Conservation (phyloP, 2,113 vertebrate genomes). For the Lagopus leucura region DNA sequence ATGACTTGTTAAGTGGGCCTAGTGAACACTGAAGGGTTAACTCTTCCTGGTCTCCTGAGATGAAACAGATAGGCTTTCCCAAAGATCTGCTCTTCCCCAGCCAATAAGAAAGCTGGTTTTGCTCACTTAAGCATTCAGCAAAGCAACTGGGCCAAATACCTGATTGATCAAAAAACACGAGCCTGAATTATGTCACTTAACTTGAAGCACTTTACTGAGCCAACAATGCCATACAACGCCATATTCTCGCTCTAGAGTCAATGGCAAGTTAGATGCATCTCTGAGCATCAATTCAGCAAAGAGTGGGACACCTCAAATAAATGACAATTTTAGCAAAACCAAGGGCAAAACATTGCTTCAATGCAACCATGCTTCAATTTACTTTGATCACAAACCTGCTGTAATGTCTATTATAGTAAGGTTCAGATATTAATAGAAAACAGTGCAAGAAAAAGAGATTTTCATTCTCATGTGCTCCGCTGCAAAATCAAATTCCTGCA, state of each 20-base stretch:
- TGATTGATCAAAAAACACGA: rapidly evolving
- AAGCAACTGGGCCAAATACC: not conserved
- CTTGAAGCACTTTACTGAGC: not conserved
- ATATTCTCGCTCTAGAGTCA: not conserved
- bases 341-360: not conserved
- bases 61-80: not conserved
- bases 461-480: not conserved
- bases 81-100: not conserved
- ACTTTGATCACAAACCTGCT: not conserved
- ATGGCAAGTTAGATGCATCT: not conserved
- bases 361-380: rapidly evolving
- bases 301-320: not conserved
- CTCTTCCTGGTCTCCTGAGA: not conserved
- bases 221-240: not conserved
- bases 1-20: not conserved
- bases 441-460: not conserved
- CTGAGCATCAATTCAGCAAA: not conserved
- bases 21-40: slow-evolving; percentile 23
- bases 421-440: not conserved
- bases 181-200: not conserved
- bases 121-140: not conserved
- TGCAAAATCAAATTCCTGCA: rapidly evolving
- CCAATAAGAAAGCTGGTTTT: not conserved
- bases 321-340: not conserved
- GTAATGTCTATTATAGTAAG: not conserved